Evolutionary conservation across 2,797 vertebrate genomes (phyloP).

Genomic region (Lemur catta): DNA sequence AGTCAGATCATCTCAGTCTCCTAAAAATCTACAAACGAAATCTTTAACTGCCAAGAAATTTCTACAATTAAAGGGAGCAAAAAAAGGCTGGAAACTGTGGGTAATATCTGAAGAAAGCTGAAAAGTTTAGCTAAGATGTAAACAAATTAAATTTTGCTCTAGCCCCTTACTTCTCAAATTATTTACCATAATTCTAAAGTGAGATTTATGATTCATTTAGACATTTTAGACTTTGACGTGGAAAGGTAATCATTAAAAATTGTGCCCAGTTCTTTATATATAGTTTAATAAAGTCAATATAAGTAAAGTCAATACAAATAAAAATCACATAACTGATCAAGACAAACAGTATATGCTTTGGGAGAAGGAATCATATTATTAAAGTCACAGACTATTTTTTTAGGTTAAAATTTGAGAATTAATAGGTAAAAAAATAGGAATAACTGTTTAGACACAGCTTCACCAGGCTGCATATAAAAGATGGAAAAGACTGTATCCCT

Average conservation of each 20-base stretch:
- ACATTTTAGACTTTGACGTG: background rate
- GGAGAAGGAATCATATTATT: background rate
- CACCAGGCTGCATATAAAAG: background rate
- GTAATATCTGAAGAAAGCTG: background rate
- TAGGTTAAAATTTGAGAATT: background rate
- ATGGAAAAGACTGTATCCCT: background rate
- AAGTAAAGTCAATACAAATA: background rate
- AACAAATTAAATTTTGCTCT: background rate
- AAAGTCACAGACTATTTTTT: background rate
- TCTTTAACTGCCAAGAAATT: background rate
- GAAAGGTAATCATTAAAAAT: background rate
- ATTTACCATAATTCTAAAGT: constrained; percentile 8
- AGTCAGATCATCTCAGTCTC: background rate
- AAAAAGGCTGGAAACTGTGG: background rate
- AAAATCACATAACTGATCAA: background rate
- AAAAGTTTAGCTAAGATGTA: background rate
- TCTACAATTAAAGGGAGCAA: background rate
- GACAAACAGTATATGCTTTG: background rate
- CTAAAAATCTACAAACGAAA: background rate
- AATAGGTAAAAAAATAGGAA: background rate
- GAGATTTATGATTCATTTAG: background rate
- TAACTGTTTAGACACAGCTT: background rate
- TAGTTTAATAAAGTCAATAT: constrained; percentile 28
- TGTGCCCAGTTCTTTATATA: background rate
- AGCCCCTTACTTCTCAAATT: background rate